Evolutionary conservation across 2,113 vertebrate species (phyloP).

Genomic region (Pseudorhombus dupliciocellatus): DNA sequence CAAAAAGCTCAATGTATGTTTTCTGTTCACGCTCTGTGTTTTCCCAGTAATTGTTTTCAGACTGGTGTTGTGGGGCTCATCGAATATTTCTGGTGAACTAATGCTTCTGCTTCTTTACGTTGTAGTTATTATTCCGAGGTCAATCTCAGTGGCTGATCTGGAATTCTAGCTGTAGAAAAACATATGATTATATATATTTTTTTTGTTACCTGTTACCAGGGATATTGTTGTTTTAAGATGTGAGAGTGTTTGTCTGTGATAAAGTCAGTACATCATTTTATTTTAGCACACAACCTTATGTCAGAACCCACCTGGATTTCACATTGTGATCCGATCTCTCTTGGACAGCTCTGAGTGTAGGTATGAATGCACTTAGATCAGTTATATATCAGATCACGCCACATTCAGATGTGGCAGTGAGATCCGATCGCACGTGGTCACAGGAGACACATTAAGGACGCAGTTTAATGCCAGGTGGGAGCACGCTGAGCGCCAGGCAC

Average conservation of each 20-base stretch:
- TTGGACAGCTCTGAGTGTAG: too few species aligned
- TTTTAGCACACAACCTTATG: too few species aligned
- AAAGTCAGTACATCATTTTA: background rate
- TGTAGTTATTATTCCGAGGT: conserved; percentile 51
- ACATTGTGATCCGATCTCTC: too few species aligned
- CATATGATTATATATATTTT: conserved; percentile 23
- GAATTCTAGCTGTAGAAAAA: conserved; percentile 33
- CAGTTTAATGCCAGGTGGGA: too few species aligned
- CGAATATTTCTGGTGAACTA: conserved; percentile 51
- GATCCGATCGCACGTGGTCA: too few species aligned
- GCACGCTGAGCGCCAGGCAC: too few species aligned
- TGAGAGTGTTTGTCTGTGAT: background rate
- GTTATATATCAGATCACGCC: too few species aligned
- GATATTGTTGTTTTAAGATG: background rate
- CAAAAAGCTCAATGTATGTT: conserved; percentile 38
- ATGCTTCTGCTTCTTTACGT: conserved; percentile 32
- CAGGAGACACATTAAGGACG: too few species aligned
- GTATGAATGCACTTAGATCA: too few species aligned
- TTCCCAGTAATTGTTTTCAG: conserved; percentile 69
- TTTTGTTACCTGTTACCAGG: conserved; percentile 6
- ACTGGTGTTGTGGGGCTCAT: conserved; percentile 36
- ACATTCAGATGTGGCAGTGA: too few species aligned
- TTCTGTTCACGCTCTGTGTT: conserved; percentile 19
- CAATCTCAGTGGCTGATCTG: conserved; percentile 47
- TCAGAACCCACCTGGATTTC: too few species aligned